phyloP scores from a whole-genome alignment of 2,113 vertebrate species.

The Neodon shergylaensis region DNA sequence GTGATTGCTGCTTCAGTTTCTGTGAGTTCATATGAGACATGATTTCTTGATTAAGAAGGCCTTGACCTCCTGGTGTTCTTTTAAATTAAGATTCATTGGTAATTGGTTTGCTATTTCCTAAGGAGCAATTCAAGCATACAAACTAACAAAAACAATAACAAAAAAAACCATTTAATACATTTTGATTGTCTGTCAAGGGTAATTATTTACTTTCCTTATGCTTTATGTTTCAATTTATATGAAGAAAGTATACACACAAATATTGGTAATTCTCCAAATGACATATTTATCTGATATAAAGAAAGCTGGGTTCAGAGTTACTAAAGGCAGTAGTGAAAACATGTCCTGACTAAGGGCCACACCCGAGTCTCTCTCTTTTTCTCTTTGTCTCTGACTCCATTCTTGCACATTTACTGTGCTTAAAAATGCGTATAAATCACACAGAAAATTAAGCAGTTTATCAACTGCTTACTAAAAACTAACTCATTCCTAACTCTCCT shows the following conservation, averaged over 20 bases:
- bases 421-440: not conserved
- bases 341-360: not conserved
- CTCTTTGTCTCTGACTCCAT: not conserved
- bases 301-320: not conserved
- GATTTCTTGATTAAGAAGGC: not conserved
- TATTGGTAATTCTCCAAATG: not conserved
- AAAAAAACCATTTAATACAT: not conserved
- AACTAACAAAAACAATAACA: not conserved
- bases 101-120: not conserved
- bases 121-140: not conserved
- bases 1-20: not conserved
- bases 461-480: not conserved
- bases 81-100: not conserved
- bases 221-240: not conserved
- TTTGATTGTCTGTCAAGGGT: not conserved
- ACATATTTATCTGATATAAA: not conserved
- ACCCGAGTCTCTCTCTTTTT: not conserved
- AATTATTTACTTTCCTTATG: not conserved
- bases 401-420: rapidly evolving
- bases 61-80: not conserved
- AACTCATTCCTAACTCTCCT: not conserved
- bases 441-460: not conserved
- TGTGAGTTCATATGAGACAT: not conserved
- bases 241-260: not conserved
- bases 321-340: not conserved